phyloP scores from a whole-genome alignment of 1,140 invertebrate species.

The Musca domestica region DNA sequence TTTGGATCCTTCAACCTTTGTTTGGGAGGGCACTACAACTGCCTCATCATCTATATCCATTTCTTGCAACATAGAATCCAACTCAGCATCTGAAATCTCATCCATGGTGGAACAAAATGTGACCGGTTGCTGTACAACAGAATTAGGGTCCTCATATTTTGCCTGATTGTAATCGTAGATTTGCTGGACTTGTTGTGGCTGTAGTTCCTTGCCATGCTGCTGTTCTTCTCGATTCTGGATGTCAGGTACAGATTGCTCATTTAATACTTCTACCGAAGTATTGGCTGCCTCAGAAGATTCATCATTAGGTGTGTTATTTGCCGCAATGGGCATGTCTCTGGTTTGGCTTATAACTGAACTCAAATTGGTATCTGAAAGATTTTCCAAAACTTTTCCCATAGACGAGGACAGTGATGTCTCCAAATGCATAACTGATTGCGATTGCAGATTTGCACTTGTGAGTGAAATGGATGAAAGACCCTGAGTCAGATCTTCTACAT shows the following conservation, averaged over 20 bases:
- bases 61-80: conserved; percentile 53
- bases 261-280: background rate
- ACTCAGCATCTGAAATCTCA: conserved; percentile 51
- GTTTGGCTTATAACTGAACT: conserved; percentile 23
- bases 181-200: background rate
- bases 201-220: background rate
- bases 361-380: conserved; percentile 33
- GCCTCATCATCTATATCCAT: conserved; percentile 46
- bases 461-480: conserved; percentile 49
- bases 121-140: conserved; percentile 36
- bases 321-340: background rate
- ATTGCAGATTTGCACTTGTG: conserved; percentile 31
- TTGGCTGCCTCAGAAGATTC: conserved; percentile 3
- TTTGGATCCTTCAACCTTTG: background rate
- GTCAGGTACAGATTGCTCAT: background rate
- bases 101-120: conserved; percentile 54
- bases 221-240: background rate
- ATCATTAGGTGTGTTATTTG: background rate
- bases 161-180: background rate
- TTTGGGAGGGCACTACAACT: conserved; percentile 24
- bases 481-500: conserved; percentile 38
- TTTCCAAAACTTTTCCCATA: conserved; percentile 39
- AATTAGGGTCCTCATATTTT: background rate
- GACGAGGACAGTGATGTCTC: conserved; percentile 45
- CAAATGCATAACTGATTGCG: conserved; percentile 40